phyloP scores from a whole-genome alignment of 2,113 vertebrate species.

The Pygoscelis adeliae region DNA sequence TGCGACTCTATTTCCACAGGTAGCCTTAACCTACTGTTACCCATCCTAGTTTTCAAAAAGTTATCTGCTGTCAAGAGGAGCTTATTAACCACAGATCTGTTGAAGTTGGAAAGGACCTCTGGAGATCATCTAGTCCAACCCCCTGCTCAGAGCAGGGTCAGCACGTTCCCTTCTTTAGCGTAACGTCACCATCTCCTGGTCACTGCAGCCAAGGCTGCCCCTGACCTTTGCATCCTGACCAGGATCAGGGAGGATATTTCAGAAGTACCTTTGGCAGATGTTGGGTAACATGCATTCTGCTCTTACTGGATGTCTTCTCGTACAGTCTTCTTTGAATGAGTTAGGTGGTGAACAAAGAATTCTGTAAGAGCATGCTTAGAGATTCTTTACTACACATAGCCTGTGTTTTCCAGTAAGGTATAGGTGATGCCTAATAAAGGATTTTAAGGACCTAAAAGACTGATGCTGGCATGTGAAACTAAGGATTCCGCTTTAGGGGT shows the following conservation, averaged over 20 bases:
- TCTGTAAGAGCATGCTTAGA: background rate
- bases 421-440: background rate
- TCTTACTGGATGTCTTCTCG: rapidly evolving
- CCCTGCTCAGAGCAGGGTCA: background rate
- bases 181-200: background rate
- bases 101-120: background rate
- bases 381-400: background rate
- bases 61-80: background rate
- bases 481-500: background rate
- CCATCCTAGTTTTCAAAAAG: background rate
- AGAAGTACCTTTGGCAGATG: background rate
- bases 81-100: background rate
- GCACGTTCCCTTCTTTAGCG: background rate
- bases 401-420: background rate
- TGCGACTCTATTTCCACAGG: constrained; percentile 97
- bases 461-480: background rate
- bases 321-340: background rate
- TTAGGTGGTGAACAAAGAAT: background rate
- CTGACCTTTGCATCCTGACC: background rate
- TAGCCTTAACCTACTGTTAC: constrained; percentile 59
- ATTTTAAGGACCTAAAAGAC: background rate
- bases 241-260: background rate
- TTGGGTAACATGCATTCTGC: background rate
- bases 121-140: background rate
- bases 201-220: background rate